phyloP scores from a whole-genome alignment of 1,140 invertebrate genomes.

The Eulimnadia texana region DNA sequence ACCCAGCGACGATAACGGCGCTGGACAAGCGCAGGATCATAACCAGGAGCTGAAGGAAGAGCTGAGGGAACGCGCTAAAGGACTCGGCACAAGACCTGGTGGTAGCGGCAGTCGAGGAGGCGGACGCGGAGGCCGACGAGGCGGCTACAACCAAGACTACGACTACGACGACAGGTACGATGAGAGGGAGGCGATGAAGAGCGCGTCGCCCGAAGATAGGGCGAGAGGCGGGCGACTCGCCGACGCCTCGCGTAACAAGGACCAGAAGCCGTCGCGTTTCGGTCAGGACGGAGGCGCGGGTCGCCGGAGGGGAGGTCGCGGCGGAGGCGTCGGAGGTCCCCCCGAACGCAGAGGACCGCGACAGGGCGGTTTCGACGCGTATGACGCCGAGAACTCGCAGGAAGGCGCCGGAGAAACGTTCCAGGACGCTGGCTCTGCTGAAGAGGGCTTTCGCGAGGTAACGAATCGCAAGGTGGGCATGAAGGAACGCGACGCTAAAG shows the following conservation, averaged over 20 bases:
- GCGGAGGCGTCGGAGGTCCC: too few species aligned
- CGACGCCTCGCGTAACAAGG: neutral
- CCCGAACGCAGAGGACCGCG: too few species aligned
- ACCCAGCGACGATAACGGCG: slow-evolving; percentile 26
- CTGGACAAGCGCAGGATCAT: slow-evolving; percentile 24
- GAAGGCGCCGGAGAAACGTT: neutral
- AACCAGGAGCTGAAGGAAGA: slow-evolving; percentile 16
- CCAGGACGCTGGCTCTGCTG: too few species aligned
- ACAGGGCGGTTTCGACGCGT: too few species aligned
- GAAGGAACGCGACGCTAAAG: too few species aligned
- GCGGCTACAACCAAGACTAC: slow-evolving; percentile 11
- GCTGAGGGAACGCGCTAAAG: slow-evolving; percentile 12
- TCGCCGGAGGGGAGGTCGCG: slow-evolving; percentile 12
- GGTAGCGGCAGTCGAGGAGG: slow-evolving; percentile 22
- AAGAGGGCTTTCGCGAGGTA: too few species aligned
- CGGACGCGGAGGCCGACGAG: slow-evolving; percentile 23
- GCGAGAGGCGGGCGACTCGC: neutral
- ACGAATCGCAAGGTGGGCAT: too few species aligned
- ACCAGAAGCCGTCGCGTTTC: slow-evolving; percentile 18
- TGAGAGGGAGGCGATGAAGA: slow-evolving; percentile 8
- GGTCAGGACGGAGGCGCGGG: neutral
- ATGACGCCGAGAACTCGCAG: neutral
- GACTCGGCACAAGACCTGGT: slow-evolving; percentile 3
- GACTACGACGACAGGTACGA: slow-evolving; percentile 14
- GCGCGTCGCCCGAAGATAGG: slow-evolving; percentile 16